phyloP scores from a whole-genome alignment of 2,888 invertebrate genomes.

The Dioctria linearis region DNA sequence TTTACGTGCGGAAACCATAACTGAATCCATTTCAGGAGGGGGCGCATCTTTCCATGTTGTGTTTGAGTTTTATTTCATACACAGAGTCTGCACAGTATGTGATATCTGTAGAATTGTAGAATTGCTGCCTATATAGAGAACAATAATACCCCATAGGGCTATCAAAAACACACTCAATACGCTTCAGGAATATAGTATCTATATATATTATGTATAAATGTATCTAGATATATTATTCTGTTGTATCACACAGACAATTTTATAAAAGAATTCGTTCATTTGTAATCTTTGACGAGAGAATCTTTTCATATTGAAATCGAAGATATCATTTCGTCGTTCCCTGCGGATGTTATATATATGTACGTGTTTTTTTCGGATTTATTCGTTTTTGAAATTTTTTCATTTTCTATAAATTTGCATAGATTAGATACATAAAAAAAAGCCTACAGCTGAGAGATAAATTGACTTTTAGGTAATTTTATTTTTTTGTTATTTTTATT shows the following conservation, averaged over 20 bases:
- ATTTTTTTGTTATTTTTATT: too few species aligned
- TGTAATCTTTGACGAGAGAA: neutral
- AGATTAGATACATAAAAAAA: constrained; percentile 3
- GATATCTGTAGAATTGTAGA: constrained; percentile 7
- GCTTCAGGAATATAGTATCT: neutral
- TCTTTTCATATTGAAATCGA: constrained; percentile 17
- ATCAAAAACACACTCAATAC: constrained; percentile 2
- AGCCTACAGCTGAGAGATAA: neutral
- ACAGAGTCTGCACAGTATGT: neutral
- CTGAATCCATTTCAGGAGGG: constrained; percentile 16
- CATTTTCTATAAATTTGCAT: constrained; percentile 5
- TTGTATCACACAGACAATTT: neutral
- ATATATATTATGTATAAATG: too few species aligned
- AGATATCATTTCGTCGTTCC: neutral
- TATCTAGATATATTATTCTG: neutral
- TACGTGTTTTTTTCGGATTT: neutral
- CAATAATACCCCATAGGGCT: constrained; percentile 15
- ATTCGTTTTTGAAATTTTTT: neutral
- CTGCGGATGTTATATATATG: neutral
- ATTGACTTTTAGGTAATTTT: neutral
- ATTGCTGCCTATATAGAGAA: neutral
- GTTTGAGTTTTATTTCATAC: constrained; percentile 16
- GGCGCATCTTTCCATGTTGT: neutral
- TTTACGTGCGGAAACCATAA: constrained; percentile 42
- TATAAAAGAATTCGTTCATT: constrained; percentile 3